Percentiles rank a stretch among this genome's conserved stretches.
Conservation (phyloP, 64 coral and sea anemone species). For the Catalaphyllia jardinei region DNA sequence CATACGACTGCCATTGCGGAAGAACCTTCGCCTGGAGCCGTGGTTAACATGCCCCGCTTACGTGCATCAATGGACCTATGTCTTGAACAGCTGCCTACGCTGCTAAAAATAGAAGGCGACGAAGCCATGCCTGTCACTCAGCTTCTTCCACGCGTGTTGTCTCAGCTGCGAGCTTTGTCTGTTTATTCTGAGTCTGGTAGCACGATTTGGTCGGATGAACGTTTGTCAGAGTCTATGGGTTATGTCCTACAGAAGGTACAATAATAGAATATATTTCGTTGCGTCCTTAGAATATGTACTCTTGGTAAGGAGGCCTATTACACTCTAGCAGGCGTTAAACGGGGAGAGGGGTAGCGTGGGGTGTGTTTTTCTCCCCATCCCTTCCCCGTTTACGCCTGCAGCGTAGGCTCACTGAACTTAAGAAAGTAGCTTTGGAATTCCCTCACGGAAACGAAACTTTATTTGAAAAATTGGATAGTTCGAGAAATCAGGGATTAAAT, state of each 20-base stretch:
- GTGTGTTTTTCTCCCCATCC: too few species aligned
- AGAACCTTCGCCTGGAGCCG: constrained; percentile 2
- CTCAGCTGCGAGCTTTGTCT: constrained; percentile 87
- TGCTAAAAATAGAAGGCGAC: constrained; percentile 74
- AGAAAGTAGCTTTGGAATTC: too few species aligned
- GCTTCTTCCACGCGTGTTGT: constrained; percentile 75
- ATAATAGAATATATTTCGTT: background rate
- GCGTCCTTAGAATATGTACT: too few species aligned
- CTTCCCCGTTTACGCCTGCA: too few species aligned
- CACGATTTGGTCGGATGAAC: constrained; percentile 61
- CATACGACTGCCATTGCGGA: background rate
- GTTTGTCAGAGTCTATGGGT: constrained; percentile 69
- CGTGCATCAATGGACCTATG: constrained; percentile 81
- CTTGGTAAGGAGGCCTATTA: too few species aligned
- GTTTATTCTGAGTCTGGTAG: constrained; percentile 82
- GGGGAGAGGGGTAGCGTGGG: too few species aligned
- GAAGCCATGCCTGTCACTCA: constrained; percentile 40
- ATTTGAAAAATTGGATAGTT: too few species aligned
- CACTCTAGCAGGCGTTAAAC: too few species aligned
- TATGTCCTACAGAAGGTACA: constrained; percentile 79
- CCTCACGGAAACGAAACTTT: too few species aligned
- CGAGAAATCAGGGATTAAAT: too few species aligned
- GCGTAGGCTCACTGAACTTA: too few species aligned
- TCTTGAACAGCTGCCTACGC: constrained; percentile 85
- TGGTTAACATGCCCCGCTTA: constrained; percentile 47